These are phyloP conservation scores for Bovichtus variegatus DNA, from an alignment of 2,797 vertebrate genomes.

Conservation along the genomic window DNA sequence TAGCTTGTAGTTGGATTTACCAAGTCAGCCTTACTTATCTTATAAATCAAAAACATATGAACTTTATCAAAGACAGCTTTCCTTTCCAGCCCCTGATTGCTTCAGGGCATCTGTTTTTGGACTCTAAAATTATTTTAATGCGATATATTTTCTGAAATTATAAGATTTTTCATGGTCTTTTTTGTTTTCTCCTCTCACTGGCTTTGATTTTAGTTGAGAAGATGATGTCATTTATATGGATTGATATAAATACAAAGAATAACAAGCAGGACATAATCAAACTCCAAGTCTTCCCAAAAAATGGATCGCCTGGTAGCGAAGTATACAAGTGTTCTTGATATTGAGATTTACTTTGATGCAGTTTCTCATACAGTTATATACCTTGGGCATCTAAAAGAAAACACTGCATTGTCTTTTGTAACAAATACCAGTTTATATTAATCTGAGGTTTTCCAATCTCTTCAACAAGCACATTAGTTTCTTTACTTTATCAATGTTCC, in stretches of 20 bases:
- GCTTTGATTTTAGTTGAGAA: conserved; percentile 19
- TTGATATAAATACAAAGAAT: conserved; percentile 22
- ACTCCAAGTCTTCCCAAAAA: conserved; percentile 15
- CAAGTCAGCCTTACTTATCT: conserved; percentile 12
- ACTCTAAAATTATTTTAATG: conserved; percentile 28
- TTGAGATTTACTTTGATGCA: neutral
- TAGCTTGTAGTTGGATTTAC: conserved; percentile 27
- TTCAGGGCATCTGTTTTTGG: conserved; percentile 36
- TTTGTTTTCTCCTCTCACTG: conserved; percentile 12
- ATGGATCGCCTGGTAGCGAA: neutral
- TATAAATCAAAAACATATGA: conserved; percentile 43
- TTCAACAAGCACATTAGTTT: neutral
- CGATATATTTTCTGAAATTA: conserved; percentile 16
- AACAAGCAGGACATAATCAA: conserved; percentile 1
- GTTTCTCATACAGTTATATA: neutral
- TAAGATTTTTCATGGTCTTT: conserved; percentile 17
- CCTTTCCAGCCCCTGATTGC: conserved; percentile 26
- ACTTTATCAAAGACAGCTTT: conserved; percentile 36
- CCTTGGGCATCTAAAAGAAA: neutral
- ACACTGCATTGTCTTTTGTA: neutral
- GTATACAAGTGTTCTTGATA: conserved; percentile 34
- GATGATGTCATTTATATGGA: conserved; percentile 27
- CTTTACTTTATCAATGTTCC: neutral
- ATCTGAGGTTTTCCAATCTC: neutral
- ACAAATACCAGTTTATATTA: neutral